phyloP scores from a whole-genome alignment of 2,797 vertebrate genomes.

The Paguma larvata region DNA sequence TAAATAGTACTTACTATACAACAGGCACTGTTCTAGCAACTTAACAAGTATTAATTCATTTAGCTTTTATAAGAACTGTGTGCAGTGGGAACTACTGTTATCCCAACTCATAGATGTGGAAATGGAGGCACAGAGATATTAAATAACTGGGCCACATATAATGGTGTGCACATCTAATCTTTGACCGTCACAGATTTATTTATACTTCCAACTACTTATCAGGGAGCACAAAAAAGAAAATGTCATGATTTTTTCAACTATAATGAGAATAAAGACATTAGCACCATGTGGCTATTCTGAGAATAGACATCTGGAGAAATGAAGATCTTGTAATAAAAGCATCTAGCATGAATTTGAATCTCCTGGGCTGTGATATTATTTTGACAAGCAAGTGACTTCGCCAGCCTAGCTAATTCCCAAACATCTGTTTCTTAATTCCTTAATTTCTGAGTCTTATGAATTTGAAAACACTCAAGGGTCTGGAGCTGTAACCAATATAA shows the following conservation, averaged over 20 bases:
- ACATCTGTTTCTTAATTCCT: constrained; percentile 71
- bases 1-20: neutral
- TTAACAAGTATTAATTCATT: neutral
- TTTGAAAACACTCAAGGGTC: constrained; percentile 17
- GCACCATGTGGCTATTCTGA: constrained; percentile 45
- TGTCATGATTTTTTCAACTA: neutral
- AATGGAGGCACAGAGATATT: neutral
- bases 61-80: neutral
- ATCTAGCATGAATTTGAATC: constrained; percentile 37
- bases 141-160: neutral
- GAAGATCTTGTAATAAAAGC: constrained; percentile 54
- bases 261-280: constrained; percentile 53
- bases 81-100: neutral
- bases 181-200: neutral
- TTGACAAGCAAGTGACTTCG: constrained; percentile 58
- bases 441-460: constrained; percentile 51
- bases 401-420: constrained; percentile 21
- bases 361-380: neutral
- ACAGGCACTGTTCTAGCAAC: neutral
- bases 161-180: neutral
- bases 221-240: constrained; percentile 39
- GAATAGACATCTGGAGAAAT: constrained; percentile 47
- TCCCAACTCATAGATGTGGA: neutral
- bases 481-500: constrained; percentile 22
- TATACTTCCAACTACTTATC: neutral